Evolutionary conservation across 53 echinoderm and acorn worm species (phyloP).

Genomic region (Crossaster papposus): DNA sequence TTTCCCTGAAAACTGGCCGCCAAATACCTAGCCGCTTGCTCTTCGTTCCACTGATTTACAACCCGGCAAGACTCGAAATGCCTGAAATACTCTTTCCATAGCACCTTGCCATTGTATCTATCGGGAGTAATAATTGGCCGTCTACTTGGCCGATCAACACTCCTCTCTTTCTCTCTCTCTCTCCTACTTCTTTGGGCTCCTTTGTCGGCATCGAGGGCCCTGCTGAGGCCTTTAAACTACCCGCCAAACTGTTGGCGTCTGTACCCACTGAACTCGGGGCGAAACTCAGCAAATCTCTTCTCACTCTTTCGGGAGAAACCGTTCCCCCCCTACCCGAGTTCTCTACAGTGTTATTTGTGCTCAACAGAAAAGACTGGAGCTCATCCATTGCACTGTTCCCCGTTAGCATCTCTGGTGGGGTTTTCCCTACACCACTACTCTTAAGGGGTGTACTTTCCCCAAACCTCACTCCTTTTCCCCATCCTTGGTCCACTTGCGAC

Average conservation of each 20-base stretch:
- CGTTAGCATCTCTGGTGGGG: not conserved
- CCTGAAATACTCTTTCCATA: conserved; percentile 16
- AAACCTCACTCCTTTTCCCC: conserved; percentile 12
- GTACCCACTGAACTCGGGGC: not conserved
- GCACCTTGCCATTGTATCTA: conserved; percentile 15
- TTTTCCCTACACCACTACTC: not conserved
- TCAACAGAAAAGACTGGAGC: conserved; percentile 7
- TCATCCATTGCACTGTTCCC: not conserved
- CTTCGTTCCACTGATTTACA: conserved; percentile 16
- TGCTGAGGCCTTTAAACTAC: not conserved
- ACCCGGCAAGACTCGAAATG: not conserved
- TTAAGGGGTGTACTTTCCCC: conserved; percentile 5
- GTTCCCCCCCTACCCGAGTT: not conserved
- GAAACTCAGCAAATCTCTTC: conserved; percentile 8
- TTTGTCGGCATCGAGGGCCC: not conserved
- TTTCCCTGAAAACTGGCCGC: not conserved
- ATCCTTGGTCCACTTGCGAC: not conserved
- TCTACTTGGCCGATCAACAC: not conserved
- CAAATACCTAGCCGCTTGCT: conserved; percentile 2
- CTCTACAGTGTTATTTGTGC: not conserved
- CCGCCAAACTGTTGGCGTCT: not conserved
- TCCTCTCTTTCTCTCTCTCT: not conserved
- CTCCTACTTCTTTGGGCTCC: not conserved
- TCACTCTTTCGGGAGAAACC: not conserved
- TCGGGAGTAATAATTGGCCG: not conserved